Evolutionary conservation across 2,797 vertebrate genomes (phyloP).

Genomic region (Serranus cabrilla): DNA sequence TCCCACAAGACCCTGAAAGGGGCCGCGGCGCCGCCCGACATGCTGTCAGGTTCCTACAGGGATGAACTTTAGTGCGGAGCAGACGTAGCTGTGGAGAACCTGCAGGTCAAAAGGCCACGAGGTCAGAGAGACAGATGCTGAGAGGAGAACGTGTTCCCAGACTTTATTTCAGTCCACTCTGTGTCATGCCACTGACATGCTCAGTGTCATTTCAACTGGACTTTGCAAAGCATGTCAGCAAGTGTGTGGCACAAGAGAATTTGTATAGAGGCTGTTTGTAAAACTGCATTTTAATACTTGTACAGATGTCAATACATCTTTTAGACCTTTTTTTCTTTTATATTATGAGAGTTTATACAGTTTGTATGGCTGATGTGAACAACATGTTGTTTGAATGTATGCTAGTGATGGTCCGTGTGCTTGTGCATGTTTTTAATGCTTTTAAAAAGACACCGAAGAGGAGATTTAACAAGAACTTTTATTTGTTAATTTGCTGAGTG

Average conservation of each 20-base stretch:
- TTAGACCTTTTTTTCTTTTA: conserved; percentile 14
- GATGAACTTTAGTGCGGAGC: conserved; percentile 89
- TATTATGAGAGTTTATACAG: conserved; percentile 9
- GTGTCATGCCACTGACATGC: conserved; percentile 15
- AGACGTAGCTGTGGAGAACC: background rate
- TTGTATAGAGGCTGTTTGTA: conserved; percentile 15
- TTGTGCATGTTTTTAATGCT: conserved; percentile 13
- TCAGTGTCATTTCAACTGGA: conserved; percentile 29
- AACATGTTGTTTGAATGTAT: conserved; percentile 30
- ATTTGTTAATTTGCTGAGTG: conserved; percentile 1
- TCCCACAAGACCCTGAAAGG: conserved; percentile 93
- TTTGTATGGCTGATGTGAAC: conserved; percentile 11
- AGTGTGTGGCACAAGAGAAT: background rate
- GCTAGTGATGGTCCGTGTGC: background rate
- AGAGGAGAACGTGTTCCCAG: conserved; percentile 33
- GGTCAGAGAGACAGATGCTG: conserved; percentile 43
- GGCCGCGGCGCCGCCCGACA: conserved; percentile 65
- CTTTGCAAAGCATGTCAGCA: conserved; percentile 21
- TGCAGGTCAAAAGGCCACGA: conserved; percentile 38
- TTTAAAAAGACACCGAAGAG: background rate
- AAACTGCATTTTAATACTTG: conserved; percentile 18
- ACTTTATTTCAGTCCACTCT: conserved; percentile 25
- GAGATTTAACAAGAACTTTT: conserved; percentile 5
- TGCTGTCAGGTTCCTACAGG: conserved; percentile 78
- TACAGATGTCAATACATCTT: conserved; percentile 22